Evolutionary conservation across 2,113 vertebrate species (phyloP).

Genomic region (Ranitomeya imitator): DNA sequence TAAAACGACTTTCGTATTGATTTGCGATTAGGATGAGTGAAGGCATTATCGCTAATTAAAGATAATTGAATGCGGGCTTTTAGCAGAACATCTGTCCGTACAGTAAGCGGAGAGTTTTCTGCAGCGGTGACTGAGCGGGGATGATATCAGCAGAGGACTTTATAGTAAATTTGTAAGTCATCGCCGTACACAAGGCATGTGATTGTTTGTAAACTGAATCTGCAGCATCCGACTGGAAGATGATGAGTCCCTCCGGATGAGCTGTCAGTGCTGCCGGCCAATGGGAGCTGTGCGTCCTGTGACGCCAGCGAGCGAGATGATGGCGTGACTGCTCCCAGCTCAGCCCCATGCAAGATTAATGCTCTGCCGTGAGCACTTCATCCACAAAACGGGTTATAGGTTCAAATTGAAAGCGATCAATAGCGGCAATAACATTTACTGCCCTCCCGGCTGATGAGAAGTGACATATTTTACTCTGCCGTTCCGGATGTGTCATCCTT

Average conservation of each 20-base stretch:
- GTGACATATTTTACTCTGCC: slow-evolving; percentile 17
- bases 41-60: slow-evolving; percentile 52
- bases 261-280: slow-evolving; percentile 34
- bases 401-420: slow-evolving; percentile 40
- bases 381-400: slow-evolving; percentile 46
- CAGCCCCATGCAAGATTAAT: slow-evolving; percentile 57
- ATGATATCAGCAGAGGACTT: slow-evolving; percentile 50
- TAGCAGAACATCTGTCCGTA: slow-evolving; percentile 53
- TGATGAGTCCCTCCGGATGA: slow-evolving; percentile 40
- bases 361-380: slow-evolving; percentile 35
- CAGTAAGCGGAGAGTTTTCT: slow-evolving; percentile 46
- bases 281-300: neutral
- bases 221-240: slow-evolving; percentile 29
- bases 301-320: slow-evolving; percentile 49
- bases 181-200: slow-evolving; percentile 30
- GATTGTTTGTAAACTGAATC: slow-evolving; percentile 55
- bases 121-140: slow-evolving; percentile 31
- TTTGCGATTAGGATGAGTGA: slow-evolving; percentile 41
- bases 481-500: slow-evolving; percentile 39
- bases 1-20: neutral
- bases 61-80: slow-evolving; percentile 56
- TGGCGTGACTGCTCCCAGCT: slow-evolving; percentile 47
- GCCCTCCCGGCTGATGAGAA: slow-evolving; percentile 47
- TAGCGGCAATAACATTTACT: slow-evolving; percentile 42
- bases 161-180: slow-evolving; percentile 57